phyloP scores from a whole-genome alignment of 2,113 vertebrate species.

The Halcyon malimbica region DNA sequence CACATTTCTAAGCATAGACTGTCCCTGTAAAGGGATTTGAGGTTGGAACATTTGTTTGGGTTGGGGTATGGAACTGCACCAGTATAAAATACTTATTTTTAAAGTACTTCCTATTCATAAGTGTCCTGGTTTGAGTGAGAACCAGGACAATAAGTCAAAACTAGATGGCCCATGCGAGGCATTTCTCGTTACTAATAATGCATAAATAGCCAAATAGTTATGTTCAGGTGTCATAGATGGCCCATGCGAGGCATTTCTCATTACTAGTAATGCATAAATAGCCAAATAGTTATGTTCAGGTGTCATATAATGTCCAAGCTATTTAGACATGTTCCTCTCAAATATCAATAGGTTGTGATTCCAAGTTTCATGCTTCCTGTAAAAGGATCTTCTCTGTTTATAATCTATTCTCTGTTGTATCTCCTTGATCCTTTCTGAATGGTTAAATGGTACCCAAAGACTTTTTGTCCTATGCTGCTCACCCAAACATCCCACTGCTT shows the following conservation, averaged over 20 bases:
- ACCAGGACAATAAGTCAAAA: background rate
- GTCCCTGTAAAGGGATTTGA: background rate
- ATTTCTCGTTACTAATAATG: background rate
- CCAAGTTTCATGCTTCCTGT: background rate
- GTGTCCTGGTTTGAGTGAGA: too few species aligned
- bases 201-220: background rate
- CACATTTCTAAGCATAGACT: background rate
- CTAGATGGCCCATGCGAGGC: too few species aligned
- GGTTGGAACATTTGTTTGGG: background rate
- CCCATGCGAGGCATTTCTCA: background rate
- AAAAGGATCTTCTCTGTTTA: background rate
- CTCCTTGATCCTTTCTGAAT: background rate
- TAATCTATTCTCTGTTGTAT: background rate
- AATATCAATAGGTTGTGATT: background rate
- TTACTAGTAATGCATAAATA: background rate
- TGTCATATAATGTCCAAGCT: background rate
- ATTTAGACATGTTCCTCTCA: background rate
- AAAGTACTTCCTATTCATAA: background rate
- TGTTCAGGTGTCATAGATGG: background rate
- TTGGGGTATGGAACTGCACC: background rate
- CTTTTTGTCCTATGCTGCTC: background rate
- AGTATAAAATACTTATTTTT: background rate
- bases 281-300: background rate
- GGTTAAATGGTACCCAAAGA: background rate
- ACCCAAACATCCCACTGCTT: background rate